A percentile compares a stretch with the other conserved stretches of the same genome.
phyloP scores from a whole-genome alignment of 2,888 invertebrate genomes.

The Taenaris catops region DNA sequence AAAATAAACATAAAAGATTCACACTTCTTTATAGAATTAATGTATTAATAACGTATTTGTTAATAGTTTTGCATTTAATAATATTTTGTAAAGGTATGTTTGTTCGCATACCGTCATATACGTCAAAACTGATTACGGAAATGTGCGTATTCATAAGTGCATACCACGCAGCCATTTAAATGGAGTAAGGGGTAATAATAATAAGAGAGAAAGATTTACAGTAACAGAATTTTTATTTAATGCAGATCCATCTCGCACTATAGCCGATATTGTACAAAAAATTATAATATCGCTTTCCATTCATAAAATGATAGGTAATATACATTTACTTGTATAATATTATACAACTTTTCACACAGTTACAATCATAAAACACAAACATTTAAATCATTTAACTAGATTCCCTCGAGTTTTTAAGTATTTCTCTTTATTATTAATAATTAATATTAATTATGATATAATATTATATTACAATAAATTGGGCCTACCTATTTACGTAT shows the following conservation, averaged over 20 bases:
- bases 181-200: conserved; percentile 29
- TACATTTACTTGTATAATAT: conserved; percentile 45
- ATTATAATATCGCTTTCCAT: conserved; percentile 66
- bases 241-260: conserved; percentile 74
- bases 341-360: conserved; percentile 72
- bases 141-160: no score
- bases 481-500: conserved; percentile 78
- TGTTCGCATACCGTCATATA: no score
- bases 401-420: conserved; percentile 58
- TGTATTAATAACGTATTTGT: no score
- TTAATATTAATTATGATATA: conserved; percentile 64
- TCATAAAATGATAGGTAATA: conserved; percentile 61
- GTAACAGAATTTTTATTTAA: conserved; percentile 80
- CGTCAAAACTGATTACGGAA: no score
- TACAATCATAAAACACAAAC: conserved; percentile 76
- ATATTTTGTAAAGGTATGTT: no score
- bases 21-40: no score
- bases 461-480: conserved; percentile 75
- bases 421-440: conserved; percentile 61
- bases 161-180: no score
- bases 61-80: no score
- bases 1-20: no score
- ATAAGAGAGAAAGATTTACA: conserved; percentile 52
- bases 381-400: conserved; percentile 67
- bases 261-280: conserved; percentile 79